These are phyloP conservation scores for Ditylenchus weischeri DNA, from an alignment of 2,888 invertebrate genomes.

Conservation along the genomic window DNA sequence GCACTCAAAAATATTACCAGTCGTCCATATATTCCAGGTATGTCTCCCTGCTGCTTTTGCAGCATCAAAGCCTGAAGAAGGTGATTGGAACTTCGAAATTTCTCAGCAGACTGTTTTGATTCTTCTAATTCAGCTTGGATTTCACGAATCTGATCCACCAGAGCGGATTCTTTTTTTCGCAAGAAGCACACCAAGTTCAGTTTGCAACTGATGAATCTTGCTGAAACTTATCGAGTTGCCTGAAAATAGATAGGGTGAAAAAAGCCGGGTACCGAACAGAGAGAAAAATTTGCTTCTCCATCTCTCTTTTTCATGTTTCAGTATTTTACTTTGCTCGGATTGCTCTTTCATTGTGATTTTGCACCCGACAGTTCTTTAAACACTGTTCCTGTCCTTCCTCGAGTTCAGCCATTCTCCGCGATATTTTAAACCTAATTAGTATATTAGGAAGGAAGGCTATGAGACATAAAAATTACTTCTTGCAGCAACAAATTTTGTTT, in stretches of 20 bases:
- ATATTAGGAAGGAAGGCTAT: background rate
- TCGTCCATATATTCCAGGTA: constrained; percentile 85
- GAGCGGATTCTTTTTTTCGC: constrained; percentile 7
- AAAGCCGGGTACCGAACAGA: background rate
- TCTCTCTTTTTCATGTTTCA: constrained; percentile 16
- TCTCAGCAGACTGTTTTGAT: constrained; percentile 22
- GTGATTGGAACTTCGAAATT: constrained; percentile 26
- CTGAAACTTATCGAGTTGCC: constrained; percentile 16
- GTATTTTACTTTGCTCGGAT: constrained; percentile 8
- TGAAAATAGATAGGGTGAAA: constrained; percentile 5
- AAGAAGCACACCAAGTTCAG: constrained; percentile 10
- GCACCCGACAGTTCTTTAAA: constrained; percentile 12
- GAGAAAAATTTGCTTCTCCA: constrained; percentile 20
- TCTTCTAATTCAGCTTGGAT: constrained; percentile 23
- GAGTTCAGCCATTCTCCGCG: constrained; percentile 7
- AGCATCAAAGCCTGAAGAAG: constrained; percentile 74
- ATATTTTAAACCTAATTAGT: constrained; percentile 9
- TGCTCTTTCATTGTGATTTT: constrained; percentile 18
- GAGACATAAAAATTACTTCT: background rate
- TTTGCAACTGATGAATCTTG: background rate
- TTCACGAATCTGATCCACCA: constrained; percentile 18
- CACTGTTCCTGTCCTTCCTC: constrained; percentile 2
- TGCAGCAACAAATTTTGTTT: constrained; percentile 61
- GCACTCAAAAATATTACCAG: constrained; percentile 66
- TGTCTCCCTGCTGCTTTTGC: constrained; percentile 73